Base-by-base conservation (phyloP, 1,140 invertebrate species). In the Carcinoscorpius rotundicauda region DNA sequence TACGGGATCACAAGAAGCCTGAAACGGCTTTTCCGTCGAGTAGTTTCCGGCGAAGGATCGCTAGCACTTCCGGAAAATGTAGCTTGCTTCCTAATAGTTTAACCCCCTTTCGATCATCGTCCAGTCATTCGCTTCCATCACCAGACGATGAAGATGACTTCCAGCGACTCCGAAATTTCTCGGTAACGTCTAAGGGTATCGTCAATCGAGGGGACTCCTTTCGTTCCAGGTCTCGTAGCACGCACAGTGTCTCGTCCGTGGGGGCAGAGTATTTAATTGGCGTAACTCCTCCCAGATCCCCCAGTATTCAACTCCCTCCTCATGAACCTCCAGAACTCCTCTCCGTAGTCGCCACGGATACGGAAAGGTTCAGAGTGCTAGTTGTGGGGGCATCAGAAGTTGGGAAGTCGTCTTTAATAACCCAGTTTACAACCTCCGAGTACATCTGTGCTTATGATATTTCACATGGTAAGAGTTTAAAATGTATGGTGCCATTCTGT, bases 341-440 rank as follows among this genome's bases (percentile, higher is more conserved):
- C 29, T 2, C 29, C 29, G 29, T 29, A 29, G 29, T 29, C 29
- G 29, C 2, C 29, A 29, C 29, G 29, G 29, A 52, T 5, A 64
- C 49, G 52, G 60, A 58, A 49, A n/a, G 60, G 53, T 88, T 88
- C 77, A 80, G 81, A 3, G 90, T 96, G 0, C 86, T 87, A 5
- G 85, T 96, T 78, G 76, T 94, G 5, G 93, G 93, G 0, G 84
- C 87, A 0, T 81, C 84, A 6, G 91, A 90, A 1, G 92, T 95
- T 5, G 93, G 93, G 11, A 96, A 95, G 77, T 89, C 92, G 1
- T 86, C 91, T n/a, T 82, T 97, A 3, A 85, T 91, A 71, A 87
- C 87, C 68, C 93, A 97, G 79, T 96, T 96, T 74, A 88, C 92
- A 82, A 95, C 92, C 55, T 94, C 91, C 60, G 93, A 97, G 72